Evolutionary conservation across 2,113 vertebrate species (phyloP).

Genomic region (Cheilinus undulatus): DNA sequence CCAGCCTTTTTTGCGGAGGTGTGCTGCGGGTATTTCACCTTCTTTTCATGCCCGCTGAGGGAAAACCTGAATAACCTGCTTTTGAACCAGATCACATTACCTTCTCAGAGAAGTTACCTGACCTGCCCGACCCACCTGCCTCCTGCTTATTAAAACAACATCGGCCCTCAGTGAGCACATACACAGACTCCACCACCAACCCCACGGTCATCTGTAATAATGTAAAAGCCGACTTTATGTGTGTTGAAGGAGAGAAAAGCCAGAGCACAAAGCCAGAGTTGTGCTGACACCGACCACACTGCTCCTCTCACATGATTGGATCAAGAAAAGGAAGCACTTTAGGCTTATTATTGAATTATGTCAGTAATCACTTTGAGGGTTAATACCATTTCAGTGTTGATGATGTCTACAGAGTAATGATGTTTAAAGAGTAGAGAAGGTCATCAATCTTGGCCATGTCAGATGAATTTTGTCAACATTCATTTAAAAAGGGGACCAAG

Average conservation of each 20-base stretch:
- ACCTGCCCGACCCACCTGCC: constrained; percentile 6
- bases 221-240: constrained; percentile 10
- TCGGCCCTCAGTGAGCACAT: neutral
- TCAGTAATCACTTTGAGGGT: constrained; percentile 27
- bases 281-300: neutral
- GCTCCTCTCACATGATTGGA: constrained; percentile 31
- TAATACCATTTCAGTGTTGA: constrained; percentile 26
- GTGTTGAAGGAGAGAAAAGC: neutral
- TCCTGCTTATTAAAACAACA: constrained; percentile 4
- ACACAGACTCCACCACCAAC: neutral
- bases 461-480: constrained; percentile 2
- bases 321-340: constrained; percentile 34
- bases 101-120: neutral
- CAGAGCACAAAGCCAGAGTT: neutral
- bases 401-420: constrained; percentile 24
- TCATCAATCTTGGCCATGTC: neutral
- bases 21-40: constrained; percentile 14
- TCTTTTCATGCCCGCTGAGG: neutral
- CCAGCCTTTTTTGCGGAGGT: constrained; percentile 25
- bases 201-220: too few relatives aligned
- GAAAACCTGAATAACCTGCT: constrained; percentile 71
- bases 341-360: constrained; percentile 37
- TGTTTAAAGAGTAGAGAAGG: constrained; percentile 2
- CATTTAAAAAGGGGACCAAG: neutral
- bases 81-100: constrained; percentile 44